A percentile compares a stretch with the other conserved stretches of the same genome.
Conservation (phyloP, 1,140 invertebrate species). For the Arctopsyche grandis region DNA sequence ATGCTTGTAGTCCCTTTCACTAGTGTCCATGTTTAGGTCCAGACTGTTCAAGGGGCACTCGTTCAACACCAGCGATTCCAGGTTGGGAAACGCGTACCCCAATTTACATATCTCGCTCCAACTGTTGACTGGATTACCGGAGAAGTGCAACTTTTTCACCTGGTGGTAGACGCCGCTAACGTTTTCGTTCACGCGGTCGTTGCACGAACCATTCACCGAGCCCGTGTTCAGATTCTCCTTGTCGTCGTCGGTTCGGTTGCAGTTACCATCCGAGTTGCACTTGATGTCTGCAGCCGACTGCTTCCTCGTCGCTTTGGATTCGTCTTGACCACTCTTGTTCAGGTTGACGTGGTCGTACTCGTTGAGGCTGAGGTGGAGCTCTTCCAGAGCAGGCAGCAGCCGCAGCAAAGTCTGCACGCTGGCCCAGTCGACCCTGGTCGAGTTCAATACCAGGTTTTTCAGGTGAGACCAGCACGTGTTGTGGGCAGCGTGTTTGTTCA, state of each 20-base stretch:
- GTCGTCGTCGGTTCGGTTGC: constrained; percentile 68
- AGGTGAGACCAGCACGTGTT: constrained; percentile 72
- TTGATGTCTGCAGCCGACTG: constrained; percentile 59
- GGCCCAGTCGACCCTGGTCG: constrained; percentile 85
- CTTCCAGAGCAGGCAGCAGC: constrained; percentile 81
- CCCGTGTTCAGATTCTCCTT: constrained; percentile 51
- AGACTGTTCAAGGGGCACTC: constrained; percentile 81
- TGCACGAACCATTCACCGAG: constrained; percentile 46
- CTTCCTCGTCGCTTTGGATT: constrained; percentile 49
- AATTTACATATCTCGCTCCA: constrained; percentile 87
- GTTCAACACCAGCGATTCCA: constrained; percentile 85
- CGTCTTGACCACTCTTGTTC: constrained; percentile 35
- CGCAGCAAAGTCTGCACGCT: constrained; percentile 81
- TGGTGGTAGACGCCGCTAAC: constrained; percentile 64
- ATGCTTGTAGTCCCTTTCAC: constrained; percentile 64
- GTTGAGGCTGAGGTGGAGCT: constrained; percentile 90
- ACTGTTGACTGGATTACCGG: constrained; percentile 81
- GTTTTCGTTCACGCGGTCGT: constrained; percentile 48
- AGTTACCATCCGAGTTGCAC: constrained; percentile 69
- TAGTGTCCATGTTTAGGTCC: constrained; percentile 62
- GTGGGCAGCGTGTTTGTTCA: constrained; percentile 60
- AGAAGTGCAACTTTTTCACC: constrained; percentile 83
- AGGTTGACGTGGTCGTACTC: constrained; percentile 81
- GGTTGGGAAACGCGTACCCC: constrained; percentile 83
- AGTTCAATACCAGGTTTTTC: constrained; percentile 85